Evolutionary conservation across 2,888 invertebrate species (phyloP), one percentile per base, ranked within the genome.

Genomic region (Rhimphoctona megacephalus): DNA sequence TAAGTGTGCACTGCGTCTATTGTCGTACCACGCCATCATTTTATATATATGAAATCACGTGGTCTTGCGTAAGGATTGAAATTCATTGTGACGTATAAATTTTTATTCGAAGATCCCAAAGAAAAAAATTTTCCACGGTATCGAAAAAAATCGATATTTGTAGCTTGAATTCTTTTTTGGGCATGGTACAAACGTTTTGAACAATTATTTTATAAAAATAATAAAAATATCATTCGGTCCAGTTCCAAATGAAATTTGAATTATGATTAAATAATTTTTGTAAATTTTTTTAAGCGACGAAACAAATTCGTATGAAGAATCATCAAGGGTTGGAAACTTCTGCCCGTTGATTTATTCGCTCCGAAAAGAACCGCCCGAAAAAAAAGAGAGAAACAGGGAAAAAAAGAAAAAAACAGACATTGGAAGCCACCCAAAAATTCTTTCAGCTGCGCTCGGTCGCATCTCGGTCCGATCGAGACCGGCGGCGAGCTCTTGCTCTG

Each of bases 401-500:
- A 30, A 69, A 46, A 67, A 6, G 73, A 72, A 69, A 69, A 30
- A 57, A 33, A 39, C n/a, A 30, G 39, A 74, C 33, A 57, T 82
- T 76, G 85, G 82, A 83, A 80, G 76, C 74, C 70, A 73, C 82
- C 83, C 81, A 82, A 84, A 83, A 80, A 84, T 80, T 84, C 80
- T 78, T 78, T 69, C 57, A n/a, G 74, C 84, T 84, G 84, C 84
- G 69, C 84, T 84, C 74, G 46, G 72, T 70, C 79, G 80, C 84
- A 74, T 84, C 74, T 84, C 57, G 43, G 14, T 36, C 22, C 36
- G 43, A 79, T 79, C 83, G 73, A 67, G 57, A 84, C 57, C 70
- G 77, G 61, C 69, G 70, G 33, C 64, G 46, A 79, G 69, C 64
- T 78, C 73, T 73, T 69, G 78, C 49, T 43, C 70, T 83, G 85